Base-by-base conservation (phyloP, 2,797 vertebrate species). In the Nasua narica region DNA sequence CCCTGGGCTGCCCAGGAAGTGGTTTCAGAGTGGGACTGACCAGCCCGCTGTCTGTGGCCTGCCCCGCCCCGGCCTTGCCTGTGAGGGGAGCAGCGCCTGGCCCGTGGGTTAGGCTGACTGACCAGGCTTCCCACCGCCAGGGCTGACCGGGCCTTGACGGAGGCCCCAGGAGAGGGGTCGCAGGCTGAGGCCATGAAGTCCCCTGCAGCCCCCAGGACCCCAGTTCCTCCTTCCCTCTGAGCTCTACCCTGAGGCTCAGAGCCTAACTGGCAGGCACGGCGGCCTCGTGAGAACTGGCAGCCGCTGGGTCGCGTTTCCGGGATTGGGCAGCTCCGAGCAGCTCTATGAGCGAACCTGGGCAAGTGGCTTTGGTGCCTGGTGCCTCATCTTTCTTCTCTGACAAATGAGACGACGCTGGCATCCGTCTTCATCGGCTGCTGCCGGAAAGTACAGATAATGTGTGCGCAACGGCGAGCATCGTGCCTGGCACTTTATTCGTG, bases 1-100 rank as follows among this genome's bases (percentile, higher is more conserved):
- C 97, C 95, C 91, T 78, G 84, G 69, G 79, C 95, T 97, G 84
- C 97, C 97, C 97, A 97, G 97, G 97, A 98, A 97, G 97, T 97
- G 97, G 97, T 96, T 98, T 97, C 72, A 35, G 70, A 96, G 81
- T 78, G 81, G 89, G 54, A 90, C 93, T 97, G 96, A 96, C 97
- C 97, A 97, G 94, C 40, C 40, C 27, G 93, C 84, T 0, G 35
- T 94, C 70, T 60, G 46, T 16, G 70, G 90, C 90, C 91, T 46
- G 81, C 81, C 72, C 87, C 52, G 2, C 76, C 78, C 79, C 18
- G 13, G 19, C 70, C 93, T 87, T 83, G 94, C 89, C 94, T 95
- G 50, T 25, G 18, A 93, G 89, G 65, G 77, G 83, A 93, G 35
- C 67, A 58, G 76, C 2, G 0, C 58, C 91, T 93, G 93, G 81